These are phyloP conservation scores for Lasiurus cinereus DNA, from an alignment of 2,113 vertebrate species.

Conservation along the genomic window DNA sequence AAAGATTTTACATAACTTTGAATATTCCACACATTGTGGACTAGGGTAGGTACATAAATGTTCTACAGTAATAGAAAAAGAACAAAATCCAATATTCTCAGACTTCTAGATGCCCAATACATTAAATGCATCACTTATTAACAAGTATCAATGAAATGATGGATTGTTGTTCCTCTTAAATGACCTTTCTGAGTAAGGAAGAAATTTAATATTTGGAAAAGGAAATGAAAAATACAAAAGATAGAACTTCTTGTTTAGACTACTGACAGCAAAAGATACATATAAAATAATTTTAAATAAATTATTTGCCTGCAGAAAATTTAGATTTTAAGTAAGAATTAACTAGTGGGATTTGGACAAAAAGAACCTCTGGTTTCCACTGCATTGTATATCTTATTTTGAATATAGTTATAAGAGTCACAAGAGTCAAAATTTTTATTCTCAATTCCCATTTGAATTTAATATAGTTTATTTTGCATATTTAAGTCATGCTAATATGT, in stretches of 20 bases:
- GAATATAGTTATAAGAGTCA: slow-evolving; percentile 37
- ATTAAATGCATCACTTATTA: slow-evolving; percentile 19
- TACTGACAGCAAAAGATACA: not conserved
- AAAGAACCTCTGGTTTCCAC: not conserved
- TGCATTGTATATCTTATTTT: slow-evolving; percentile 14
- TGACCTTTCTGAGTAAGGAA: slow-evolving; percentile 12
- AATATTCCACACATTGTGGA: not conserved
- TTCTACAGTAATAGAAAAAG: not conserved
- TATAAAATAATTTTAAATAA: not conserved
- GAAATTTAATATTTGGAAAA: slow-evolving; percentile 53
- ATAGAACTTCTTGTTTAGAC: slow-evolving; percentile 1
- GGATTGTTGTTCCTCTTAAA: not conserved
- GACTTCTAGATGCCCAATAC: not conserved
- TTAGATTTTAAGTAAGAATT: not conserved
- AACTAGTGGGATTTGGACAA: not conserved
- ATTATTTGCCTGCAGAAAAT: slow-evolving; percentile 39
- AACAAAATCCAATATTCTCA: slow-evolving; percentile 4
- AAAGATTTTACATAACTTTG: slow-evolving; percentile 24
- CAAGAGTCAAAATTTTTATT: slow-evolving; percentile 44
- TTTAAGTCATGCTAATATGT: not conserved
- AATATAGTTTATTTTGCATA: slow-evolving; percentile 26
- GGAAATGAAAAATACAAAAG: slow-evolving; percentile 24
- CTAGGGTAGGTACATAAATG: not conserved
- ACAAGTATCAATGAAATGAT: not conserved
- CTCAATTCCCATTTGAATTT: slow-evolving; percentile 35